Conservation (phyloP, 2,888 invertebrate genomes). For the Acanthosepion pharaonis region DNA sequence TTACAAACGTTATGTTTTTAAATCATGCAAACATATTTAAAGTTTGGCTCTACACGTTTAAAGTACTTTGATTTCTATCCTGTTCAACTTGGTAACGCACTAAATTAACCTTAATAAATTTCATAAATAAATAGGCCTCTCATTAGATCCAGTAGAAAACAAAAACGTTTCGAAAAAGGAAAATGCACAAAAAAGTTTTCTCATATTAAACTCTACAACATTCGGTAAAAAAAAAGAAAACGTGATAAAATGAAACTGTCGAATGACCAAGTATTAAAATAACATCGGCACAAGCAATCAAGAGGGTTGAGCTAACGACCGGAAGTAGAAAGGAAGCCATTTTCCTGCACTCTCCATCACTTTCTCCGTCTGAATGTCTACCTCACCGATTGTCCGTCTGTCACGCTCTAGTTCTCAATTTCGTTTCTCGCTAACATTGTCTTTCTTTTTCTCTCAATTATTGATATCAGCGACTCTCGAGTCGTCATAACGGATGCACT, state of each 20-base stretch:
- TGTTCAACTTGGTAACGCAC: too few species aligned
- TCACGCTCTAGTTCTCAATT: neutral
- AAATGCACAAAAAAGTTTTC: neutral
- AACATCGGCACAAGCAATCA: neutral
- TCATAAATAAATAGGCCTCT: too few species aligned
- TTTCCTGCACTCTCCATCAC: neutral
- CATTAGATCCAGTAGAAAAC: too few species aligned
- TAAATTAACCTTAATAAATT: too few species aligned
- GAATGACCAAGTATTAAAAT: neutral
- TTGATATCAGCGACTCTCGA: neutral
- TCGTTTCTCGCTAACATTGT: neutral
- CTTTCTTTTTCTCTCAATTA: neutral
- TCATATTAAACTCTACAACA: neutral
- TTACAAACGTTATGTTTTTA: too few species aligned
- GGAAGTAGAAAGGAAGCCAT: neutral
- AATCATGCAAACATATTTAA: too few species aligned
- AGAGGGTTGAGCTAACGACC: neutral
- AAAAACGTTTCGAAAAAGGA: neutral
- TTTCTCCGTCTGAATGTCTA: neutral
- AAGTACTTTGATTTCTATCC: too few species aligned
- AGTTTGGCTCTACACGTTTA: too few species aligned
- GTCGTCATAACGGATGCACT: conserved; percentile 33
- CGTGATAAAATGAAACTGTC: neutral
- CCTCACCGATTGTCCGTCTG: neutral
- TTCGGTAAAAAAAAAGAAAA: neutral